Evolutionary conservation across 53 echinoderm and acorn worm species (phyloP), one percentile per base, ranked within the genome.

Genomic region (Apostichopus leukothele): DNA sequence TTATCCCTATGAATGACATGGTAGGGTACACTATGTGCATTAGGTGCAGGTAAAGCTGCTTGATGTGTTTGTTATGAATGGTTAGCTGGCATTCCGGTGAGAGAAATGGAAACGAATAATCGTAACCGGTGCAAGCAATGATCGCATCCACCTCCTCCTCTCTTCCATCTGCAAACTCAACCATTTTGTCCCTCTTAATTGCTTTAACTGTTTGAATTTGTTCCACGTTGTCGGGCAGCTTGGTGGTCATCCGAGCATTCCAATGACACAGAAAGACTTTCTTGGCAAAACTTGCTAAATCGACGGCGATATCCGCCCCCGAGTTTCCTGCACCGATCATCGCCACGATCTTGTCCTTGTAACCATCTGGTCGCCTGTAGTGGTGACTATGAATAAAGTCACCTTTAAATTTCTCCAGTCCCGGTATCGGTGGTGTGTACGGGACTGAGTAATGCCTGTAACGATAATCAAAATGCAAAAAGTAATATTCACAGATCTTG

Each of bases 101-200:
- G 59, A 97, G 78, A 77, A 97, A 97, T 10, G 94, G 93, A 67
- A 94, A 94, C 23, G 76, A 76, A 73, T 90, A 98, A 9, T 91
- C 71, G 66, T 96, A 98, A 7, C 98, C 98, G 4, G 98, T 95
- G 67, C 98, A 94, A 39, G 94, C 89, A 20, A 98, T 83, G 14
- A 98, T 88, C 18, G 87, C 89, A 67, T 98, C 98, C 21, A 93
- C 87, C 9, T 78, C 6, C 4, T 76, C 86, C 52, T 84, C 87
- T 8, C 19, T 67, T 1, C 91, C 98, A 86, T 98, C 91, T 1
- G 86, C 23, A 9, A 96, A 93, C 23, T 84, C 83, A n/a, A 93
- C 86, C 25, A 83, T 61, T 7, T 73, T 84, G 6, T 54, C 59
- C 8, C 79, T 73, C 60, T 75, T 54, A 1, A 98, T 61, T 6